A percentile compares a stretch with the other conserved stretches of the same genome.
Conservation (phyloP, 2,888 invertebrate species). For the Cantharis rustica region DNA sequence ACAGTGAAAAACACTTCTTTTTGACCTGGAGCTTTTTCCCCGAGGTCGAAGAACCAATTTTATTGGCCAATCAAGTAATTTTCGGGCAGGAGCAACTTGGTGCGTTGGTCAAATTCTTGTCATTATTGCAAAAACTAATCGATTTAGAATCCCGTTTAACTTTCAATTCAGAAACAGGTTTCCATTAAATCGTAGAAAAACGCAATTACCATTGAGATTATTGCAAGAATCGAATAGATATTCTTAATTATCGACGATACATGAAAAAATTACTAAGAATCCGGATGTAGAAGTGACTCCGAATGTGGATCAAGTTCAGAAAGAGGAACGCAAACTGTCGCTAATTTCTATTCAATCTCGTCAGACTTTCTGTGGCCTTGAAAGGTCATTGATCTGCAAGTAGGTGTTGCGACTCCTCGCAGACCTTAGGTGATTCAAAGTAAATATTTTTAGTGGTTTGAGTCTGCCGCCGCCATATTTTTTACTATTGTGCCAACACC, state of each 20-base stretch:
- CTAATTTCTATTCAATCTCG: slow-evolving; percentile 35
- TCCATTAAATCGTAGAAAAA: neutral
- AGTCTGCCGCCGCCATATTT: neutral
- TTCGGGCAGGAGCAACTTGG: neutral
- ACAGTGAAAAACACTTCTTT: neutral
- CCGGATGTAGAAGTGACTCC: slow-evolving; percentile 15
- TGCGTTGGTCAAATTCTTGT: neutral
- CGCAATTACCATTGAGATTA: neutral
- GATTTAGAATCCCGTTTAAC: neutral
- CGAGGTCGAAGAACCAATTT: neutral
- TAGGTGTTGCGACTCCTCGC: slow-evolving; percentile 32
- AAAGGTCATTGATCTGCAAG: slow-evolving; percentile 36
- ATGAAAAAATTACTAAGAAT: slow-evolving; percentile 11
- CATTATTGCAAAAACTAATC: neutral
- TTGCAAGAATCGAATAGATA: neutral
- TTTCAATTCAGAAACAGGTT: neutral
- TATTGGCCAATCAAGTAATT: neutral
- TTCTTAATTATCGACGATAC: neutral
- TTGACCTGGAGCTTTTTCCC: neutral
- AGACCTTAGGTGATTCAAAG: slow-evolving; percentile 27
- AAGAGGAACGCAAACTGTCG: slow-evolving; percentile 35
- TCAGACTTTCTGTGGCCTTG: slow-evolving; percentile 39
- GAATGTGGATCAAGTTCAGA: slow-evolving; percentile 42
- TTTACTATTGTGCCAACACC: neutral
- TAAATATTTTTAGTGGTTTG: slow-evolving; percentile 25